Conservation (phyloP, 2,888 invertebrate genomes). For the Epistrophe eligans region DNA sequence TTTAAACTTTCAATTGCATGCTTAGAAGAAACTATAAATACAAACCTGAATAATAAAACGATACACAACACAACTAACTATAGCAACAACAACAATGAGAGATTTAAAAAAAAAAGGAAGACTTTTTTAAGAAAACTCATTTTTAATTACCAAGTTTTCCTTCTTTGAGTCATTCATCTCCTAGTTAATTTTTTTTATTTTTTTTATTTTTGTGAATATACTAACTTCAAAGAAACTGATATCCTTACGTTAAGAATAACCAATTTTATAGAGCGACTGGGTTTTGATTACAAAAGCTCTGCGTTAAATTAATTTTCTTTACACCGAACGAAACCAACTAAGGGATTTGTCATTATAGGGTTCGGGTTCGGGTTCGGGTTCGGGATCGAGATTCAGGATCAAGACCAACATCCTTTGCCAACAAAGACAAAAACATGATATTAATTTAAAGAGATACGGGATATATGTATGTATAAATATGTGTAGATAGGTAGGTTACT, state of each 20-base stretch:
- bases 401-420: neutral
- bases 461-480: too few species aligned
- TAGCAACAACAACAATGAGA: neutral
- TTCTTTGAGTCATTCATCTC: slow-evolving; percentile 24
- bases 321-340: neutral
- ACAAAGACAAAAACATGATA: slow-evolving; percentile 3
- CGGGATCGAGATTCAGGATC: neutral
- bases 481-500: neutral
- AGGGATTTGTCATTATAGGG: neutral
- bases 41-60: slow-evolving; percentile 13
- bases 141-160: slow-evolving; percentile 40
- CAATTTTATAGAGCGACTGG: neutral
- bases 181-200: neutral
- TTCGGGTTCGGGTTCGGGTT: neutral
- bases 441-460: neutral
- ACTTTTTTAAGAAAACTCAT: neutral
- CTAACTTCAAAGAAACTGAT: neutral
- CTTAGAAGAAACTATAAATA: slow-evolving; percentile 6
- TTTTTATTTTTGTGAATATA: neutral
- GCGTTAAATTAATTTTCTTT: slow-evolving; percentile 21
- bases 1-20: slow-evolving; percentile 37
- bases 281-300: slow-evolving; percentile 15
- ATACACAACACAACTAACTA: neutral
- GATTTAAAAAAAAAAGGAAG: neutral
- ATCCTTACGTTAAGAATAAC: neutral